These are phyloP conservation scores for Penaeus chinensis DNA, from an alignment of 1,140 invertebrate genomes.

Conservation along the genomic window DNA sequence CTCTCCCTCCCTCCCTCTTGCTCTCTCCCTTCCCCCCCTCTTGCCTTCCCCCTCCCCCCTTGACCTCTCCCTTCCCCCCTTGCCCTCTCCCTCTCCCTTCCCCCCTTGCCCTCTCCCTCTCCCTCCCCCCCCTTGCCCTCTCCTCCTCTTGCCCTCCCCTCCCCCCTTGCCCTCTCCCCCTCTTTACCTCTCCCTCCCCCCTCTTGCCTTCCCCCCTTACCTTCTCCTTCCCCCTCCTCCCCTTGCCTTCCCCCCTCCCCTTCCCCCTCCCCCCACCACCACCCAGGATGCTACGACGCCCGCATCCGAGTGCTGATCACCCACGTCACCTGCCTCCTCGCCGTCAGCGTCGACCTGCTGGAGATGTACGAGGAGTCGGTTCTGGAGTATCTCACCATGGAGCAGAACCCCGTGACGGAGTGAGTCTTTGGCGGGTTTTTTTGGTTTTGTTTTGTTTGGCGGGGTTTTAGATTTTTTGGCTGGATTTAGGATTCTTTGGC, in stretches of 20 bases:
- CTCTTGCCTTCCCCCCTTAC: not conserved
- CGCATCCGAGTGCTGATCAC: constrained; percentile 75
- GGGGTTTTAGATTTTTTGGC: not conserved
- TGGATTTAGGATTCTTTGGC: no score
- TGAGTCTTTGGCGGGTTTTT: constrained; percentile 45
- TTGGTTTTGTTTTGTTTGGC: not conserved
- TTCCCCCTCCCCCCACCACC: constrained; percentile 25
- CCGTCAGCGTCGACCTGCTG: constrained; percentile 72
- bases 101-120: not conserved
- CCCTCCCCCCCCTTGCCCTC: not conserved
- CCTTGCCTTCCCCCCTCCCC: not conserved
- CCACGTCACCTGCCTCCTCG: constrained; percentile 72
- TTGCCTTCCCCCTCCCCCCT: not conserved
- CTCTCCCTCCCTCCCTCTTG: not conserved
- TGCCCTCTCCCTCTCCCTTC: not conserved
- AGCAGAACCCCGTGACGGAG: constrained; percentile 67
- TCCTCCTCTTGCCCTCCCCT: not conserved
- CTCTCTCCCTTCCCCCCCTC: not conserved
- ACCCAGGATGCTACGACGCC: constrained; percentile 76
- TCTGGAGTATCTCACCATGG: constrained; percentile 68
- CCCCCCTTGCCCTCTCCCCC: not conserved
- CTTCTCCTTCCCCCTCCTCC: not conserved
- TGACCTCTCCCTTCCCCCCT: no score
- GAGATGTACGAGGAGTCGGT: constrained; percentile 68
- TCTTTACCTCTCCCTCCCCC: constrained; percentile 25